Percentiles rank a stretch among this genome's conserved stretches.
Conservation (phyloP, 2,888 invertebrate genomes). For the Chloromyia formosa region DNA sequence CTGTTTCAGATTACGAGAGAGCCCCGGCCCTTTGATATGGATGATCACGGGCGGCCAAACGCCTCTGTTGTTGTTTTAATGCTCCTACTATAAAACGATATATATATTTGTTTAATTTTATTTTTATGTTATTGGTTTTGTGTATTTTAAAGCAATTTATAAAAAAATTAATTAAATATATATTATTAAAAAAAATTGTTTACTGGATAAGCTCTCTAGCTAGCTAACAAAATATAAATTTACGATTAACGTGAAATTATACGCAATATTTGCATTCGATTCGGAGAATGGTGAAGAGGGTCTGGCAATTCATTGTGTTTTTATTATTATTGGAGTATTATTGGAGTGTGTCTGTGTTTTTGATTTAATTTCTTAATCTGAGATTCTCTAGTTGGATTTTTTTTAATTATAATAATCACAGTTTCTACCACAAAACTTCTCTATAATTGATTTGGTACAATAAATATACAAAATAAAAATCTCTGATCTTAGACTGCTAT, state of each 20-base stretch:
- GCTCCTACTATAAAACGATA: constrained; percentile 61
- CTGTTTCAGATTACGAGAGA: constrained; percentile 67
- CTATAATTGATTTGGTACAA: background rate
- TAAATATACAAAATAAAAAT: too few species aligned
- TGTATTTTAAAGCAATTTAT: too few species aligned
- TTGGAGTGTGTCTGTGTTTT: background rate
- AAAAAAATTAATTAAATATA: background rate
- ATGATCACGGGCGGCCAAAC: constrained; percentile 88
- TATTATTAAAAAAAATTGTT: background rate
- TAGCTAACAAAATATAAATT: too few species aligned
- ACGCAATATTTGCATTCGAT: too few species aligned
- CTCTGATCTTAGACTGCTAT: too few species aligned
- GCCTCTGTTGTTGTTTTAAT: constrained; percentile 78
- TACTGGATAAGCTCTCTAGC: too few species aligned
- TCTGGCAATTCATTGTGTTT: too few species aligned
- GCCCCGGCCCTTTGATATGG: constrained; percentile 97
- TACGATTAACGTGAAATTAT: too few species aligned
- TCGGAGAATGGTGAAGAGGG: too few species aligned
- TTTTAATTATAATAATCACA: constrained; percentile 6
- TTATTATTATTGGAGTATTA: background rate
- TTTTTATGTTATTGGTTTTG: constrained; percentile 30
- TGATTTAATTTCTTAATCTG: background rate
- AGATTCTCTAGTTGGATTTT: background rate
- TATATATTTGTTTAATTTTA: constrained; percentile 45
- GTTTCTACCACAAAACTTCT: background rate